These are phyloP conservation scores for Heptranchias perlo DNA, from an alignment of 2,113 vertebrate species.

Conservation along the genomic window DNA sequence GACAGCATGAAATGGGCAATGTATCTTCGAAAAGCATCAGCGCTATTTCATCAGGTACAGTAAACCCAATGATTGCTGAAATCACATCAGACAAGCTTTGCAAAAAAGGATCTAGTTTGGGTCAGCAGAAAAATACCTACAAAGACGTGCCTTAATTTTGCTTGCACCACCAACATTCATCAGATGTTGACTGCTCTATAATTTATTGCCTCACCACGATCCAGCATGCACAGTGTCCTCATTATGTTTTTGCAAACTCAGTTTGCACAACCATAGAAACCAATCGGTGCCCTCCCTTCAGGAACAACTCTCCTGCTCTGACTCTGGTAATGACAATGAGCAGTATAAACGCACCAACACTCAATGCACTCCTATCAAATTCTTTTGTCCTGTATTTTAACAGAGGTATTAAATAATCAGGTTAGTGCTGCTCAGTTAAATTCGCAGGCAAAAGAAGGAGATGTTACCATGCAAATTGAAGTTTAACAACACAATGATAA, in stretches of 20 bases:
- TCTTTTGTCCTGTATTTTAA: background rate
- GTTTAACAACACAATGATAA: background rate
- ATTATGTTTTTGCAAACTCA: background rate
- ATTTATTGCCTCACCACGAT: background rate
- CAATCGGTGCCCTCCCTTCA: background rate
- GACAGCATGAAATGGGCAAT: background rate
- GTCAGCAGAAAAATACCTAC: background rate
- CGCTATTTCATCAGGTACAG: background rate
- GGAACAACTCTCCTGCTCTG: background rate
- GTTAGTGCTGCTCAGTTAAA: background rate
- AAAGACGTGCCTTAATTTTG: background rate
- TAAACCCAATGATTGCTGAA: background rate
- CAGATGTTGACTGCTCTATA: background rate
- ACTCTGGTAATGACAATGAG: background rate
- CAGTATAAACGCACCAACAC: background rate
- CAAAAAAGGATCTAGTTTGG: background rate
- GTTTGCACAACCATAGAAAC: background rate
- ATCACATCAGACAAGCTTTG: background rate
- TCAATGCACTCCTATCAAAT: background rate
- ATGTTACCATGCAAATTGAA: background rate
- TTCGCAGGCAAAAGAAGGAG: background rate
- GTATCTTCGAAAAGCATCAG: background rate
- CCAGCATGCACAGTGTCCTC: background rate
- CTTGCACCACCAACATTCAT: background rate
- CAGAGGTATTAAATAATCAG: background rate